Evolutionary conservation across 2,113 vertebrate species (phyloP).

Genomic region (Siphamia tubifer): DNA sequence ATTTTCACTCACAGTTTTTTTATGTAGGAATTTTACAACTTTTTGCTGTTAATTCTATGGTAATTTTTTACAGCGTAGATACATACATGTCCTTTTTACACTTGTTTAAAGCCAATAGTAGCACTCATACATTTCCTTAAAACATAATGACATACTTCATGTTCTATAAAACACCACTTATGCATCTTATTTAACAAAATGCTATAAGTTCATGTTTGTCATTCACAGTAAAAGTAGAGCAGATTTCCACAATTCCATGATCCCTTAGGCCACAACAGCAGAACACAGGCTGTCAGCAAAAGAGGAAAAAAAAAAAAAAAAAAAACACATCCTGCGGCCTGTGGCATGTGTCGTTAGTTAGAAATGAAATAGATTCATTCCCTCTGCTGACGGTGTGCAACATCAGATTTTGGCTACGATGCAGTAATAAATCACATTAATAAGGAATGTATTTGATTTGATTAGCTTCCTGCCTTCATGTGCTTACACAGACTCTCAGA

Average conservation of each 20-base stretch:
- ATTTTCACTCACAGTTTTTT: too few relatives aligned
- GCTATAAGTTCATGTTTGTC: neutral
- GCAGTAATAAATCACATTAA: conserved; percentile 72
- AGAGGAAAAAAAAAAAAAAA: conserved; percentile 40
- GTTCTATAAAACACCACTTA: too few relatives aligned
- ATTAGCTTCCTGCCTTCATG: conserved; percentile 66
- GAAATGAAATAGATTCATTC: conserved; percentile 58
- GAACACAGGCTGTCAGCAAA: conserved; percentile 49
- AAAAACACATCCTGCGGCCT: conserved; percentile 37
- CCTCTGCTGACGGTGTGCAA: conserved; percentile 26
- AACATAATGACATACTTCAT: too few relatives aligned
- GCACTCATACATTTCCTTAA: too few relatives aligned
- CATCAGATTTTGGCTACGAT: conserved; percentile 50
- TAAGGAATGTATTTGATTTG: conserved; percentile 63
- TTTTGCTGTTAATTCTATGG: too few relatives aligned
- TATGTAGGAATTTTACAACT: too few relatives aligned
- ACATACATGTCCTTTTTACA: too few relatives aligned
- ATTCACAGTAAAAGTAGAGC: conserved; percentile 28
- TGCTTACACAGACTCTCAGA: neutral
- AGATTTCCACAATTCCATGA: conserved; percentile 19
- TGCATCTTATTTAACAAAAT: neutral
- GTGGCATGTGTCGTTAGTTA: conserved; percentile 53
- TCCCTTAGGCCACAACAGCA: conserved; percentile 17
- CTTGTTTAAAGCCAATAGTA: too few relatives aligned
- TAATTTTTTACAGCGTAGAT: too few relatives aligned